These are phyloP conservation scores for Naso thynnoides DNA, from an alignment of 2,797 vertebrate species.

Conservation along the genomic window DNA sequence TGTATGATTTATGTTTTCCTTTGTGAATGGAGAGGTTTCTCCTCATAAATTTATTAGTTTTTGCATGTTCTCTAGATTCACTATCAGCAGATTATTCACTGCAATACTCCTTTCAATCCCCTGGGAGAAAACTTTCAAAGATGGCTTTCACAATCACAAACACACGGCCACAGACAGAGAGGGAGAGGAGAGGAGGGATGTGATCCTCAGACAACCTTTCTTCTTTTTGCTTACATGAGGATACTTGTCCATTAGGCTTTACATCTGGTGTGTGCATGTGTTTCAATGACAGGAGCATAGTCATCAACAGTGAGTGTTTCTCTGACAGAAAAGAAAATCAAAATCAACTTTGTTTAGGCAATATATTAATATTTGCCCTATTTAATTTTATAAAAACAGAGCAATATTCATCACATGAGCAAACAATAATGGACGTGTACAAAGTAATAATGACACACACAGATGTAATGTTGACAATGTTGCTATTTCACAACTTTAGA, in stretches of 20 bases:
- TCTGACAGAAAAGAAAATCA: constrained; percentile 19
- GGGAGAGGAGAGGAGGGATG: constrained; percentile 68
- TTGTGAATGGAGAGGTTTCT: constrained; percentile 21
- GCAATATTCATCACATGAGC: constrained; percentile 1
- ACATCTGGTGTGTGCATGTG: constrained; percentile 24
- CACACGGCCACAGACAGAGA: constrained; percentile 21
- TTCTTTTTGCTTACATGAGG: constrained; percentile 52
- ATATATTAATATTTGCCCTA: constrained; percentile 13
- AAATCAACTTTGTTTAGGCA: constrained; percentile 38
- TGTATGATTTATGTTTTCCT: constrained; percentile 10
- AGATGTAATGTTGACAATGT: constrained; percentile 9
- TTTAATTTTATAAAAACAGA: constrained; percentile 29
- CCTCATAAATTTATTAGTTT: constrained; percentile 38
- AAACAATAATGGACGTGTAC: constrained; percentile 48
- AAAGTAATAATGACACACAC: constrained; percentile 21
- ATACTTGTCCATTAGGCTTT: constrained; percentile 29
- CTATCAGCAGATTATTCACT: constrained; percentile 54
- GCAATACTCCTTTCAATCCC: constrained; percentile 34
- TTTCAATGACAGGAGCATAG: constrained; percentile 27
- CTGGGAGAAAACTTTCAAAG: constrained; percentile 55
- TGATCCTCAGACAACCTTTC: constrained; percentile 45
- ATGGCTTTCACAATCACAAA: constrained; percentile 33
- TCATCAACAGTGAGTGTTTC: constrained; percentile 5
- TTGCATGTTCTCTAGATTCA: constrained; percentile 46
- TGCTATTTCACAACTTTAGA: constrained; percentile 17